Conservation (phyloP, 2,888 invertebrate genomes). For the Aspidiotus rigidus region DNA sequence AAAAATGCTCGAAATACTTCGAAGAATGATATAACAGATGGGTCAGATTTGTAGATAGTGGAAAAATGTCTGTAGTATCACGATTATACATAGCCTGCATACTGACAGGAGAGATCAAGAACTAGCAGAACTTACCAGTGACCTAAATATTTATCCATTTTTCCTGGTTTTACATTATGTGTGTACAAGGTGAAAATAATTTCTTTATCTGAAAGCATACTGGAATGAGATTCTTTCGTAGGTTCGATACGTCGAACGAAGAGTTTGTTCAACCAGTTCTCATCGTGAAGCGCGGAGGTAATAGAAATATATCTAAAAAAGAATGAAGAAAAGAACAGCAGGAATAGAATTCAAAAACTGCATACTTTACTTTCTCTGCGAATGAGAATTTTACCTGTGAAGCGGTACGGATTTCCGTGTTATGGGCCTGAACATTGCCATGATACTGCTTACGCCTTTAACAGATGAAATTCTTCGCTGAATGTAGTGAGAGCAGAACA, state of each 20-base stretch:
- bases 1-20: neutral
- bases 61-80: neutral
- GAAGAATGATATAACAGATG: neutral
- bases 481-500: no score
- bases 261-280: conserved; percentile 82
- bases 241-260: conserved; percentile 85
- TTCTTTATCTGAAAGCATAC: conserved; percentile 93
- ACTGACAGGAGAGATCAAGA: neutral
- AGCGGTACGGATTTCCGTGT: no score
- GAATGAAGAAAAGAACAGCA: neutral
- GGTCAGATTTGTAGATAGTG: no score
- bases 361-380: no score
- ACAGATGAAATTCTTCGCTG: no score
- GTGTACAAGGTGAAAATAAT: conserved; percentile 90
- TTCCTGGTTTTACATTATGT: conserved; percentile 86
- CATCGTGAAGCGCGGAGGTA: conserved; percentile 41
- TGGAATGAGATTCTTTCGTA: conserved; percentile 91
- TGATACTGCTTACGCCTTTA: no score
- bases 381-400: no score
- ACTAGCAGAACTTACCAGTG: conserved; percentile 67
- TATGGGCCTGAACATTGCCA: no score
- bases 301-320: neutral
- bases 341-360: no score
- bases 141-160: conserved; percentile 71
- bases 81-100: neutral